Evolutionary conservation across 2,113 vertebrate genomes (phyloP).

Genomic region (Bostrychus sinensis): DNA sequence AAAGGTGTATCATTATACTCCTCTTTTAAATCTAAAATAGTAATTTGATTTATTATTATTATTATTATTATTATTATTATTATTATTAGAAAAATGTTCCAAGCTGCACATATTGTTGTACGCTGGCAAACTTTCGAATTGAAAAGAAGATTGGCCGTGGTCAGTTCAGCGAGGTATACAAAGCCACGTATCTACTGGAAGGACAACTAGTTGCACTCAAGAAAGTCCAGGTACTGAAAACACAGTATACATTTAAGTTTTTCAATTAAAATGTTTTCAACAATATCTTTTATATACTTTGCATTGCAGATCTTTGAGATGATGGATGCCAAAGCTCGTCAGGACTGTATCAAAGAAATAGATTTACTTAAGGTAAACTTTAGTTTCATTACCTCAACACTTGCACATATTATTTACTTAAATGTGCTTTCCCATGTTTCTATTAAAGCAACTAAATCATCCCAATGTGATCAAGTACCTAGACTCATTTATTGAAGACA

Average conservation of each 20-base stretch:
- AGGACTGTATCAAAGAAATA: conserved; percentile 95
- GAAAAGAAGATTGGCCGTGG: conserved; percentile 94
- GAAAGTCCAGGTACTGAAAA: conserved; percentile 88
- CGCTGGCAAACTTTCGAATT: conserved; percentile 88
- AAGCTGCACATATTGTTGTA: conserved; percentile 57
- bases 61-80: conserved; percentile 1
- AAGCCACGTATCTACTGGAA: conserved; percentile 89
- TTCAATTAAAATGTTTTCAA: background rate
- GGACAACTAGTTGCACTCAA: conserved; percentile 90
- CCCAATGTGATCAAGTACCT: conserved; percentile 97
- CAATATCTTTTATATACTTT: background rate
- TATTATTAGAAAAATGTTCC: conserved; percentile 48
- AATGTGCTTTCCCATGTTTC: conserved; percentile 5
- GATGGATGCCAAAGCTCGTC: conserved; percentile 94
- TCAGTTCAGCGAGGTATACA: conserved; percentile 95
- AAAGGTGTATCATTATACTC: background rate
- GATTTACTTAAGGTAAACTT: conserved; percentile 90
- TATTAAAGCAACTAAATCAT: conserved; percentile 91
- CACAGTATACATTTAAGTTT: background rate
- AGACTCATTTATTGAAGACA: conserved; percentile 96
- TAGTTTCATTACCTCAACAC: background rate
- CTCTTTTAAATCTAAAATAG: too few relatives aligned
- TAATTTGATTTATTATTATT: background rate
- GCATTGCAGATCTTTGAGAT: conserved; percentile 89
- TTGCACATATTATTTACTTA: background rate